Conservation (phyloP, 2,888 invertebrate species). For the Campoplex capitator region DNA sequence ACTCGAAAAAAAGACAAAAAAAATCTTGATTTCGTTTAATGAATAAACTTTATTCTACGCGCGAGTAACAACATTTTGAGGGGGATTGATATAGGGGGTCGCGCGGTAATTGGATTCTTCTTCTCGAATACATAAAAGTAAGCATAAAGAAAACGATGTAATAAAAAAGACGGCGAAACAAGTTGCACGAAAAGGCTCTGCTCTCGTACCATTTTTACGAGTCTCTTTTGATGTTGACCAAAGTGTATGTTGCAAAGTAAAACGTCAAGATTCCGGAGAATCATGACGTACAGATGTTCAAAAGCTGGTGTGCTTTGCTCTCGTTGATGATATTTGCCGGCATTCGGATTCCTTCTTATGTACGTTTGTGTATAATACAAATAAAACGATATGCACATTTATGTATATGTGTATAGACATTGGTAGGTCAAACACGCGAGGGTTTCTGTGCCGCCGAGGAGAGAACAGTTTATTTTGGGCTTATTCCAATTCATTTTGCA, state of each 20-base stretch:
- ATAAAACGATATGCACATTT: slow-evolving; percentile 6
- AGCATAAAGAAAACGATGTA: not conserved
- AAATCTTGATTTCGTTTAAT: not conserved
- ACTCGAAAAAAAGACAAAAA: not conserved
- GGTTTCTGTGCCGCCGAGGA: slow-evolving; percentile 27
- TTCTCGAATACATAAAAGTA: slow-evolving; percentile 7
- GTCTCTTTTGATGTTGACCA: slow-evolving; percentile 48
- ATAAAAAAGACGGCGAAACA: slow-evolving; percentile 11
- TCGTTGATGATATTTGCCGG: slow-evolving; percentile 56
- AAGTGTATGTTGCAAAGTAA: slow-evolving; percentile 47
- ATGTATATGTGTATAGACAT: not conserved
- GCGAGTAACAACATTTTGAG: slow-evolving; percentile 16
- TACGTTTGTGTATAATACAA: slow-evolving; percentile 12
- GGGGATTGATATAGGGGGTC: not conserved
- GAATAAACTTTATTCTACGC: not conserved
- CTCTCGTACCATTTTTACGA: slow-evolving; percentile 39
- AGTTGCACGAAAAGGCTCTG: not conserved
- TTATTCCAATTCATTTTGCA: slow-evolving; percentile 65
- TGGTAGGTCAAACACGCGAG: slow-evolving; percentile 41
- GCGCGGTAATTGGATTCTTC: slow-evolving; percentile 24
- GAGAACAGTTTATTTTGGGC: slow-evolving; percentile 64
- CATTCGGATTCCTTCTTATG: slow-evolving; percentile 49
- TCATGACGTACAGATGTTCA: slow-evolving; percentile 53
- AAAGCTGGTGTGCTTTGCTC: slow-evolving; percentile 1
- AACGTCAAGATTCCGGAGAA: slow-evolving; percentile 41